Evolutionary conservation across 2,797 vertebrate genomes (phyloP).

Genomic region (Premnoplex brunnescens): DNA sequence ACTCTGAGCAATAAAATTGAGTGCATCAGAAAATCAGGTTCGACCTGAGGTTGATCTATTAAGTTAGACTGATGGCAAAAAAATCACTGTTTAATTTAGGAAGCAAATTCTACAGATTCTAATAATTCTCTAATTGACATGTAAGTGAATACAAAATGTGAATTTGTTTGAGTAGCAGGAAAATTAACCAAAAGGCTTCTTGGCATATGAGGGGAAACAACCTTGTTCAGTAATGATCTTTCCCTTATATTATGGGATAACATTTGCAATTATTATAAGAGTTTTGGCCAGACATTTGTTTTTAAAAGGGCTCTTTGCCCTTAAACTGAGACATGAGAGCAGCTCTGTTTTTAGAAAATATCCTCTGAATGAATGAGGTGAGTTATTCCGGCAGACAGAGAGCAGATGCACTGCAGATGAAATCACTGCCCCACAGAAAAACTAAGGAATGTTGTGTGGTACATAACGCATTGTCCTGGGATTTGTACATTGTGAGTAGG

Average conservation of each 20-base stretch:
- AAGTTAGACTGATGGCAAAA: background rate
- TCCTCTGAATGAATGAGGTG: slow-evolving; percentile 7
- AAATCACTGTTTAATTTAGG: background rate
- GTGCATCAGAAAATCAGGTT: background rate
- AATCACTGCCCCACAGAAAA: slow-evolving; percentile 15
- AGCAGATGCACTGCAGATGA: slow-evolving; percentile 18
- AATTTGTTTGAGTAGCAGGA: background rate
- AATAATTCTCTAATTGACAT: background rate
- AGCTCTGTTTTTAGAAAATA: background rate
- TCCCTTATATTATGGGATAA: background rate
- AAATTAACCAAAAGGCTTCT: background rate
- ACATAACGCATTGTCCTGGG: background rate
- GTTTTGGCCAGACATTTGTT: slow-evolving; percentile 19
- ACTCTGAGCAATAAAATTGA: background rate
- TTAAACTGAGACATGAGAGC: background rate
- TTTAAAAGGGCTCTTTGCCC: slow-evolving; percentile 18
- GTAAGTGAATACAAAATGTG: background rate
- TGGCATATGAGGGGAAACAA: background rate
- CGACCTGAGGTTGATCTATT: background rate
- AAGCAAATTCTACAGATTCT: background rate
- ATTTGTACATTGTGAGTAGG: background rate
- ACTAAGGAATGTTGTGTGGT: background rate
- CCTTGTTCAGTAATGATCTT: background rate
- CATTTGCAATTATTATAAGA: background rate
- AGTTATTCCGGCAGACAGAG: slow-evolving; percentile 23